Evolutionary conservation across 2,888 invertebrate genomes (phyloP), one percentile per base, ranked within the genome.

Genomic region (Steinernema scapterisci): DNA sequence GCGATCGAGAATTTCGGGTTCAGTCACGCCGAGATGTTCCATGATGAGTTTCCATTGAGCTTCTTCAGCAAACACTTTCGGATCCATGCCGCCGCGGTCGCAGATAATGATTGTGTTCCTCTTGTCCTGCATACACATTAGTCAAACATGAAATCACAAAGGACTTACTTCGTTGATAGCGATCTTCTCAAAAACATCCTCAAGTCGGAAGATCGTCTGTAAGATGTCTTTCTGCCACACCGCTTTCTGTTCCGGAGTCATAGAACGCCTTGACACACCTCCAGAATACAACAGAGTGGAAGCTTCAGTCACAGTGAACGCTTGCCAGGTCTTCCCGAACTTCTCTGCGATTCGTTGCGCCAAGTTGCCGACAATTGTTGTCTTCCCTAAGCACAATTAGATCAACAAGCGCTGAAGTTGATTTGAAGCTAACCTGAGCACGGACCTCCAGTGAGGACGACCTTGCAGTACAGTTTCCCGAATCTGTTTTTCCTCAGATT

Each of bases 391-490:
- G 75, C n/a, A 45, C 7, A 45, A 13, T 7, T 9, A 9, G 45
- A 13, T 13, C 16, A 48, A 48, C 16, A 9, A 9, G n/a, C n/a
- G n/a, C 54, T 48, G 5, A n/a, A 31, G 19, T 16, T n/a, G n/a
- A 25, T 19, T 1, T 0, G 16, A 45, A 46, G 70, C 70, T n/a
- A 27, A 79, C 79, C 79, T 13, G 80, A 52, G 63, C 80, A 79
- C 5, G 80, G 80, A 2, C 80, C 80, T 21, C 80, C 80, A n/a
- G 80, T 80, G 9, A 80, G 72, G 3, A 78, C 80, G 21, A 80
- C 74, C 54, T 80, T 80, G 72, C 75, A 78, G 44, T 43, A 72
- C 11, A 43, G 46, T 27, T 77, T 75, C 13, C 76, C 74, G 70
- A 56, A 74, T 46, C 56, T 51, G 48, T 80, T 80, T 43, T 27